These are phyloP conservation scores for Acanthococcus lagerstroemiae DNA, from an alignment of 2,888 invertebrate species.

Conservation along the genomic window DNA sequence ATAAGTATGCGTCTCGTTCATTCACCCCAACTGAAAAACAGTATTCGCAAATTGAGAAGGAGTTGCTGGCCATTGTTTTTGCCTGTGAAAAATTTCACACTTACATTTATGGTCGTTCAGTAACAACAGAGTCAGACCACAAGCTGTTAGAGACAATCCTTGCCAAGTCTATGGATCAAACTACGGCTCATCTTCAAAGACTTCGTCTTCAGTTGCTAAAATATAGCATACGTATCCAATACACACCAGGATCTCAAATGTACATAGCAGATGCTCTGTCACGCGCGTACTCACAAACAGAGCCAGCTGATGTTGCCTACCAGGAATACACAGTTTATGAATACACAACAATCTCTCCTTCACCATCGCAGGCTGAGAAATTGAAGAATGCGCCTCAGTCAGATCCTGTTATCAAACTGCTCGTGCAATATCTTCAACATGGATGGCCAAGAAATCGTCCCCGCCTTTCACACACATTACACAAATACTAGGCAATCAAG, in stretches of 20 bases:
- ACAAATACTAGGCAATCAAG: not conserved
- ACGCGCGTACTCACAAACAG: not conserved
- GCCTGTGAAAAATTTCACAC: conserved; percentile 39
- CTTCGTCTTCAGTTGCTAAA: not conserved
- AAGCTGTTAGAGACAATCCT: conserved; percentile 39
- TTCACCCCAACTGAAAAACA: conserved; percentile 37
- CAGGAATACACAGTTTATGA: not conserved
- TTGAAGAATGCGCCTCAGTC: not conserved
- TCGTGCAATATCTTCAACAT: not conserved
- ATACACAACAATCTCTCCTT: not conserved
- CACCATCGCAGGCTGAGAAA: not conserved
- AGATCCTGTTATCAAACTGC: not conserved
- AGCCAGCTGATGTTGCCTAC: not conserved
- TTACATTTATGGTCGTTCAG: conserved; percentile 38
- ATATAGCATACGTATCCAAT: not conserved
- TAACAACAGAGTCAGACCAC: conserved; percentile 39
- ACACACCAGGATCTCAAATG: not conserved
- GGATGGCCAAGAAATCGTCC: too few species aligned
- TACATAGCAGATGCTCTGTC: not conserved
- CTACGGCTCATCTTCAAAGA: conserved; percentile 38
- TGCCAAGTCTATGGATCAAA: conserved; percentile 36
- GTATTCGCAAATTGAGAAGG: conserved; percentile 40
- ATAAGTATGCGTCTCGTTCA: conserved; percentile 40
- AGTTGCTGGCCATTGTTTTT: conserved; percentile 39
- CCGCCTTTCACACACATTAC: too few species aligned